Evolutionary conservation across 2,888 invertebrate species (phyloP), one percentile per base, ranked within the genome.

Genomic region (Eupelmus urozonus): DNA sequence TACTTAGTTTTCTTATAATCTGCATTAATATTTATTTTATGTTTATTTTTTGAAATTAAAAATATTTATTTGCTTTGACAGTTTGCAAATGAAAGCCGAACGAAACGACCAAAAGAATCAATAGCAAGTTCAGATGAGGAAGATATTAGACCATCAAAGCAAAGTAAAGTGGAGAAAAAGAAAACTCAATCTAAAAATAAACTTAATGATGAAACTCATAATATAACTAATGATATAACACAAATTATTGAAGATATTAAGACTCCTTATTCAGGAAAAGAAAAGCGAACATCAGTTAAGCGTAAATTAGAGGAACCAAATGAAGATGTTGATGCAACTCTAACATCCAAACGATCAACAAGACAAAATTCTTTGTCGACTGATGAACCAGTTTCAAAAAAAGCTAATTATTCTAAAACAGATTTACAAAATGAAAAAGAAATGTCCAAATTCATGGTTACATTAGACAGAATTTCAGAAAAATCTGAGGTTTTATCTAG

Each of bases 101-200:
- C 27, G 2, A 88, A 88, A 60, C 81, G 86, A 40, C 82, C 83
- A 9, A 84, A 83, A 66, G 80, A 80, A 2, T n/a, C 13, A 65
- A 40, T 67, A 0, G 55, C 29, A 18, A 87, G 84, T 79, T 87
- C 87, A 0, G 88, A 88, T 9, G 88, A 88, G n/a, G 82, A 81
- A 9, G 65, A n/a, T 5, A 67, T 34, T 27, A 82, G 82, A 59
- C 85, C 83, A 5, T 13, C 74, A 0, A 87, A 85, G n/a, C 80
- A 81, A 5, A 83, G 80, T 45, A 87, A 84, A 78, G 25, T 66
- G 1, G 83, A 83, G 0, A 76, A 70, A 11, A 80, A 66, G 9
- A 67, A 76, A 53, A 4, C 0, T 29, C 16, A 45, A 23, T 29
- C 69, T n/a, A 71, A 71, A 45, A 60, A 23, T 27, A 65, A 69